A percentile compares a stretch with the other conserved stretches of the same genome.
Conservation (phyloP, 2,797 vertebrate genomes). For the Pristis pectinata region DNA sequence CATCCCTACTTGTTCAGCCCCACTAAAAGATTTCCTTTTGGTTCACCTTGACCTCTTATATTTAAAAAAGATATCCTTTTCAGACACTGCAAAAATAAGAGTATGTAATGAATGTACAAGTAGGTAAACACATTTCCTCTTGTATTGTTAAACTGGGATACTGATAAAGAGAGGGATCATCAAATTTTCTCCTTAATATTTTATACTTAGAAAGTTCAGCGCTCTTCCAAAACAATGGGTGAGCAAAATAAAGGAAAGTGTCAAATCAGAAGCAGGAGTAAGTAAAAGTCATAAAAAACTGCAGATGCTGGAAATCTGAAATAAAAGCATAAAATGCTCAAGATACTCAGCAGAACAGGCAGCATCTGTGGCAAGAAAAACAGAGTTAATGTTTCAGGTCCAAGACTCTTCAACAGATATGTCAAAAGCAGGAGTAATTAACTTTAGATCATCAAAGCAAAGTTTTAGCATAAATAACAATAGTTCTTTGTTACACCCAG, state of each 20-base stretch:
- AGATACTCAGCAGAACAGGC: too few species aligned
- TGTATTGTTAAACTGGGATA: background rate
- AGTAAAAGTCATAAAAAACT: too few species aligned
- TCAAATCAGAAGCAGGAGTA: background rate
- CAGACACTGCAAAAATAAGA: background rate
- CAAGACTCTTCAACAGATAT: too few species aligned
- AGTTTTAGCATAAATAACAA: background rate
- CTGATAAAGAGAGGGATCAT: background rate
- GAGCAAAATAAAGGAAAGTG: background rate
- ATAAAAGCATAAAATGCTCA: too few species aligned
- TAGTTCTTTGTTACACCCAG: background rate
- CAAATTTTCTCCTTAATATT: background rate
- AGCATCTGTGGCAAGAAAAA: too few species aligned
- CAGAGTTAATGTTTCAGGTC: too few species aligned
- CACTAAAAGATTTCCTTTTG: background rate
- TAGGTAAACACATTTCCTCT: background rate
- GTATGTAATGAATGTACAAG: background rate
- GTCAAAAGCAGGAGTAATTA: background rate
- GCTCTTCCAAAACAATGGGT: background rate
- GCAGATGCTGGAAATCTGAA: too few species aligned
- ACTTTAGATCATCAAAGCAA: background rate
- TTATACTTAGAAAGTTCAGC: background rate
- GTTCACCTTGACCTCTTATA: background rate
- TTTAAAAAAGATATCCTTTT: background rate
- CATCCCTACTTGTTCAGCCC: background rate